Evolutionary conservation across 2,888 invertebrate genomes (phyloP).

Genomic region (Ganaspis brasiliensis): DNA sequence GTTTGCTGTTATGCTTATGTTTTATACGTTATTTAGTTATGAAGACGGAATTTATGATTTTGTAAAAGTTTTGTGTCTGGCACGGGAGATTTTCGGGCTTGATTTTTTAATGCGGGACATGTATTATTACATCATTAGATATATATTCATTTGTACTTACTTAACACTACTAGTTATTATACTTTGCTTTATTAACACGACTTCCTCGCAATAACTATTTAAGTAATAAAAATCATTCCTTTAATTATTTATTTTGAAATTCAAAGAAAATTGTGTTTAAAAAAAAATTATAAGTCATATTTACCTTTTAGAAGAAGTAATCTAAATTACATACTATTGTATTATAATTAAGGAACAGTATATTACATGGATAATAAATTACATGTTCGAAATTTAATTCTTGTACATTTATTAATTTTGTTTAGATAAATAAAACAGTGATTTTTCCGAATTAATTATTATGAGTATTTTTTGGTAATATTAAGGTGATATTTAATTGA

Average conservation of each 20-base stretch:
- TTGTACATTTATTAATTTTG: no score
- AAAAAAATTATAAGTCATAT: no score
- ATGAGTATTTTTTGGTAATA: no score
- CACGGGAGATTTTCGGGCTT: background rate
- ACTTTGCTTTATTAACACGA: background rate
- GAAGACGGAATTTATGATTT: slow-evolving; percentile 2
- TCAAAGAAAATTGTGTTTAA: background rate
- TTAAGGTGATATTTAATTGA: no score
- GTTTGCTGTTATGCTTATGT: background rate
- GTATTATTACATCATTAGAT: slow-evolving; percentile 13
- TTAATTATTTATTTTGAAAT: slow-evolving; percentile 4
- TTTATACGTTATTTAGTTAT: background rate
- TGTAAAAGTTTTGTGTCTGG: background rate
- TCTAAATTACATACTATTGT: no score
- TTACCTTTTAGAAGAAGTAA: no score
- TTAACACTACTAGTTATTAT: slow-evolving; percentile 7
- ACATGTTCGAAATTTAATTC: no score
- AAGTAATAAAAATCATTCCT: background rate
- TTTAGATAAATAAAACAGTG: no score
- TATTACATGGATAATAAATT: no score
- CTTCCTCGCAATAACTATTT: slow-evolving; percentile 38
- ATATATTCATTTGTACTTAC: slow-evolving; percentile 2
- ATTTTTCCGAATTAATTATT: no score
- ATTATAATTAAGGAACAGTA: no score
- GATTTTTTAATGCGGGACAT: background rate